A percentile compares a stretch with the other conserved stretches of the same genome.
These are phyloP conservation scores for Syrphus vitripennis DNA, from an alignment of 2,888 invertebrate genomes.

Conservation along the genomic window DNA sequence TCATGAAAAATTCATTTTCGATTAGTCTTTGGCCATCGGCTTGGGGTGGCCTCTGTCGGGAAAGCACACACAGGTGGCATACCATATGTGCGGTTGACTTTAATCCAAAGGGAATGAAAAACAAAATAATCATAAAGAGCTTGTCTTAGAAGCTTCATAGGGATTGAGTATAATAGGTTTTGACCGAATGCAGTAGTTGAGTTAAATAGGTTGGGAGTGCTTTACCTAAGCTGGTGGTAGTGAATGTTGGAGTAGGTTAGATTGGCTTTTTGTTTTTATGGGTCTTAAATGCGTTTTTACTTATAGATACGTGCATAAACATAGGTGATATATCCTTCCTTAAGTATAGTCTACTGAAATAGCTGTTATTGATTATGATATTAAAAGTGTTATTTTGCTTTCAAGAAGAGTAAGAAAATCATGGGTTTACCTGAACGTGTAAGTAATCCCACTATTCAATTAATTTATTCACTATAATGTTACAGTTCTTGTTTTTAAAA, in stretches of 20 bases:
- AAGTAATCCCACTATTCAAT: no score
- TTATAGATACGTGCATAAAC: background rate
- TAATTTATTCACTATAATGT: no score
- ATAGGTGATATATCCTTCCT: background rate
- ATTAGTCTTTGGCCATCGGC: no score
- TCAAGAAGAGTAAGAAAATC: no score
- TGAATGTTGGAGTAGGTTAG: slow-evolving; percentile 9
- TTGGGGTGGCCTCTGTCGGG: no score
- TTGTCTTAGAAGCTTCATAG: background rate
- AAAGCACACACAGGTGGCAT: no score
- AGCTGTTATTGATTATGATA: background rate
- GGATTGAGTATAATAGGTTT: background rate
- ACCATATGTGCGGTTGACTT: no score
- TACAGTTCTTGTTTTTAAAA: no score
- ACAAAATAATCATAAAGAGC: slow-evolving; percentile 25
- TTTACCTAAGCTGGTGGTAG: background rate
- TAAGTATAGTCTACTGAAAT: background rate
- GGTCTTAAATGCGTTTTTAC: background rate
- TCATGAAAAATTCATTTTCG: no score
- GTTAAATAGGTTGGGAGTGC: slow-evolving; percentile 4
- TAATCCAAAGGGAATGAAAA: no score
- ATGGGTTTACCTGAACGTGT: no score
- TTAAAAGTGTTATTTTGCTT: no score
- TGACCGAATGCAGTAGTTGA: background rate
- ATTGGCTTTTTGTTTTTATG: background rate